Evolutionary conservation across 2,113 vertebrate species (phyloP), one percentile per base, ranked within the genome.

Genomic region (human (Homo sapiens)): DNA sequence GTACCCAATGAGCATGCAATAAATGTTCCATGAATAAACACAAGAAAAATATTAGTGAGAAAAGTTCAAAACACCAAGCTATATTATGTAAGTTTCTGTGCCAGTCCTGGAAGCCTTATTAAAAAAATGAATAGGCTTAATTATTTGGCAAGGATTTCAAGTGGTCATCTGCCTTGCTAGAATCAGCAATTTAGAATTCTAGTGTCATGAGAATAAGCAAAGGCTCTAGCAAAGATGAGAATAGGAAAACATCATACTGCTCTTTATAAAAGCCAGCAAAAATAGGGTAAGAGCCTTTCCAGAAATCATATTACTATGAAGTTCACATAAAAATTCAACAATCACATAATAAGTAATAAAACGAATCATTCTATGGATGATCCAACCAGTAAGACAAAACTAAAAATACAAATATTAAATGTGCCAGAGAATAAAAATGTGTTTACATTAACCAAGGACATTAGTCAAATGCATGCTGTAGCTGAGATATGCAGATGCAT

Each of bases 41-140:
- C 2, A 48, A 93, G 40, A 85, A 66, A 85, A 75, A 73, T 55
- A 86, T 80, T 76, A 76, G 43, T 57, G 61, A 85, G 45, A 64
- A 90, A 87, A 79, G 25, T 84, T 76, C 64, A 79, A 91, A 48
- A 82, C n/a, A 81, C 17, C 25, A 82, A 38, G 11, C 9, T 40
- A 32, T 68, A 64, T 75, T 89, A 61, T 80, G 8, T 87, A 73
- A 85, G 17, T 66, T 72, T 79, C 66, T 83, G 16, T 84, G 22
- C 32, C 52, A 40, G 27, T 48, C 10, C 38, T n/a, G 30, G 73
- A 59, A 48, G 43, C 10, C 72, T 94, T 10, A 55, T 48, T 80
- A 93, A 81, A 68, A 84, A 86, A 86, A 30, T 55, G 22, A 81
- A 96, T 23, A 82, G 30, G 94, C 22, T 55, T 89, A 55, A 92